Base-by-base conservation (phyloP, 53 echinoderm and acorn worm species). In the Crossaster papposus region DNA sequence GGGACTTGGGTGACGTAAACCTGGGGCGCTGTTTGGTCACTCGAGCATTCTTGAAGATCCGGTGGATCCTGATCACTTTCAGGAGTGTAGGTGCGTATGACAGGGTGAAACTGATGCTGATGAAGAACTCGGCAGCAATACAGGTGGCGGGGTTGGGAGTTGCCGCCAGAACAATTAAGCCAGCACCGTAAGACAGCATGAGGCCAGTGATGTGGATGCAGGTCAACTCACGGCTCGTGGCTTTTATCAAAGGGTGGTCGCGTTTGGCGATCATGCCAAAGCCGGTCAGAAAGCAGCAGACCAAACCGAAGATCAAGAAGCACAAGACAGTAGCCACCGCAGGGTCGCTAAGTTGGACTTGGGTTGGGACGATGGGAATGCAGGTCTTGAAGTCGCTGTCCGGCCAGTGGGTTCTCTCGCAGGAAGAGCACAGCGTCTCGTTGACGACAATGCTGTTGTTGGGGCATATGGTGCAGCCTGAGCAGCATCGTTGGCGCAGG, bases 401-500 rank as follows among this genome's bases (percentile, higher is more conserved):
- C 14, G 96, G 96, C 82, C 94, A 93, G 64, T 94, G 82, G 30
- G 85, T 79, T 36, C 50, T 7, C 6, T 64, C 50, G 53, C 96
- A 96, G 8, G 82, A 54, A 32, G 29, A 51, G 65, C 96, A 96
- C 18, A 36, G 30, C 6, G 91, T 92, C 22, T 51, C 83, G 38
- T 92, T 95, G 44, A 72, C 31, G 24, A 93, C 90, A 23, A 92
- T 82, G 37, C 81, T 92, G 34, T 92, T 81, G 35, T 36, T 72
- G 7, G 71, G 28, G 72, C 96, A 96, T 36, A 81, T 77, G 44
- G 77, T 12, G 70, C 96, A 96, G 12, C 85, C 89, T 85, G 91
- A 95, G 80, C 96, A 96, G 71, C 96, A 96, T 37, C 82, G 35
- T 51, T 84, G 80, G 20, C 83, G 68, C 58, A 89, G 80, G 0